Percentiles rank a stretch among this genome's conserved stretches.
Conservation (phyloP, 2,888 invertebrate species). For the Polylopha cassiicola region DNA sequence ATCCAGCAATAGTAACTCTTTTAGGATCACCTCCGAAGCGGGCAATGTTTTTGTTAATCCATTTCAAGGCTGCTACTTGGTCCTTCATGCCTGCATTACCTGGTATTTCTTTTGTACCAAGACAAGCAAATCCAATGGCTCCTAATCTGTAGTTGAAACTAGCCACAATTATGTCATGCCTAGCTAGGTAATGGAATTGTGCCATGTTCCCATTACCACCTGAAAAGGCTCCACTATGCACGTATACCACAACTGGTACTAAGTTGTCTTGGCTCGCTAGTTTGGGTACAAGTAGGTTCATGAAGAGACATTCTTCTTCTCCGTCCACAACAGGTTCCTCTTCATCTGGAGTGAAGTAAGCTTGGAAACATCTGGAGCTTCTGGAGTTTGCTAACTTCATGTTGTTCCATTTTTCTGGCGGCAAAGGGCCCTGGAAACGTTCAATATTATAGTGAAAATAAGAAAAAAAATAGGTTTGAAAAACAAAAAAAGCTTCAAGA, state of each 20-base stretch:
- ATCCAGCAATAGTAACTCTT: constrained; percentile 88
- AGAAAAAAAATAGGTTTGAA: neutral
- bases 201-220: constrained; percentile 63
- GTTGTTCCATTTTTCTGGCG: constrained; percentile 50
- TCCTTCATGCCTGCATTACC: constrained; percentile 93
- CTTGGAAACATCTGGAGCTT: constrained; percentile 50
- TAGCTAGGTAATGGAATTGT: constrained; percentile 78
- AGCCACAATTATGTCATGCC: constrained; percentile 81
- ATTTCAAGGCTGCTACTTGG: constrained; percentile 86
- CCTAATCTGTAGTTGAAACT: constrained; percentile 84
- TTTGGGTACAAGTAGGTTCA: constrained; percentile 53
- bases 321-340: constrained; percentile 47
- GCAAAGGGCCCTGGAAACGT: constrained; percentile 57
- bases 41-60: constrained; percentile 84
- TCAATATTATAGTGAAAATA: neutral
- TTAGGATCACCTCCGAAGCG: constrained; percentile 89
- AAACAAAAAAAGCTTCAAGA: too few species aligned
- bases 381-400: constrained; percentile 38
- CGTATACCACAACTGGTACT: constrained; percentile 59
- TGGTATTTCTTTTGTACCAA: constrained; percentile 78
- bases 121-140: constrained; percentile 82
- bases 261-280: constrained; percentile 48
- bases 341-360: constrained; percentile 42
- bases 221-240: constrained; percentile 64
- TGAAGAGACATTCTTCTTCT: constrained; percentile 52